Conservation (phyloP, 23 tunicate species). For the Phallusia fumigata region DNA sequence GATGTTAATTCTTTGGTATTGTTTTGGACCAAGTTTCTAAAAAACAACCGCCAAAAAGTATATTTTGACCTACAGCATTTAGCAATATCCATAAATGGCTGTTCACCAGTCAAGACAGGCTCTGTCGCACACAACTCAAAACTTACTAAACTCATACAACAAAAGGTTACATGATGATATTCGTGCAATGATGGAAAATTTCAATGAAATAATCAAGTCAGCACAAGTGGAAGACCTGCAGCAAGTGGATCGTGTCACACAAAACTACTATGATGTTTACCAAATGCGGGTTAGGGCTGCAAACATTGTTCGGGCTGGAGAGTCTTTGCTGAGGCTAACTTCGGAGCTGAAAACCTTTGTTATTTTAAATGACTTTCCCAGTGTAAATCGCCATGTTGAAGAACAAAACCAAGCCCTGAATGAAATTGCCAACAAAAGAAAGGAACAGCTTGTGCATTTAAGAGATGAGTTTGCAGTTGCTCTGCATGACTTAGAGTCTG, state of each 20-base stretch:
- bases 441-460: conserved; percentile 40
- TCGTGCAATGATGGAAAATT: conserved; percentile 60
- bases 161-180: conserved; percentile 68
- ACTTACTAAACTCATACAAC: conserved; percentile 55
- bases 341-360: conserved; percentile 87
- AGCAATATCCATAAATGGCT: conserved; percentile 11
- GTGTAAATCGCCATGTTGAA: conserved; percentile 65
- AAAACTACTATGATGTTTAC: conserved; percentile 64
- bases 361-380: conserved; percentile 89
- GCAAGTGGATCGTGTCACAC: conserved; percentile 53
- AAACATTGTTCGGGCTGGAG: conserved; percentile 87
- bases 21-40: neutral
- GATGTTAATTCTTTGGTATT: neutral
- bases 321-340: conserved; percentile 69
- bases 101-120: conserved; percentile 10
- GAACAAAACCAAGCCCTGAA: conserved; percentile 43
- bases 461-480: conserved; percentile 68
- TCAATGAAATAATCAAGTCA: conserved; percentile 70
- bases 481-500: conserved; percentile 60
- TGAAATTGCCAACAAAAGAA: conserved; percentile 7
- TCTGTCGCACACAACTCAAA: conserved; percentile 34
- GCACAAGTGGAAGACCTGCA: conserved; percentile 65
- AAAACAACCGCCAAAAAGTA: too few species aligned
- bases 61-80: too few species aligned
- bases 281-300: conserved; percentile 91